Evolutionary conservation across 2,797 vertebrate species (phyloP), one percentile per base, ranked within the genome.

Genomic region (Phoebastria nigripes): DNA sequence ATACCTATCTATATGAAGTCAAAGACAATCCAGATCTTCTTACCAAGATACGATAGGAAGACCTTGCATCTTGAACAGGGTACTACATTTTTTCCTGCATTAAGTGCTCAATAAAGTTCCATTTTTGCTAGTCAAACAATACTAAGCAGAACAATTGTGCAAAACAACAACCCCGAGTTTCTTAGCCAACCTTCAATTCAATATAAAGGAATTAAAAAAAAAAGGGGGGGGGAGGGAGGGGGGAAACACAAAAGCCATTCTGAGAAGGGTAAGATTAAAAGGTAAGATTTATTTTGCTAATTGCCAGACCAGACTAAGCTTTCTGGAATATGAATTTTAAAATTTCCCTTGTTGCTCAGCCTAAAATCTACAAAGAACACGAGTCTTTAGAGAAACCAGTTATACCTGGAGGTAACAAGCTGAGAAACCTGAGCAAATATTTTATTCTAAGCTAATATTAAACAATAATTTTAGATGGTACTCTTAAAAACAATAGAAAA

Each of bases 171-270:
- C 15, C 12, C 42, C 0, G 0, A 80, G 19, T 82, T 87, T 85
- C 59, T 62, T 25, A 52, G 46, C 18, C 29, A 83, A 61, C 8
- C 29, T 33, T 67, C 41, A 78, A 65, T 42, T 79, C 25, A 73
- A 72, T 22, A 56, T 4, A 41, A 49, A 76, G 26, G 26, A 86
- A 35, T 47, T 42, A 4, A 33, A 18, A 20, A 26, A 26, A 62
- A 15, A 11, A 9, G 4, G 12, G 2, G 12, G 4, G 18, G 2
- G 3, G 5, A 6, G 2, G 3, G 4, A 5, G 1, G 13, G 72
- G 61, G 5, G 3, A 5, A 55, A 80, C 35, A 80, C 2, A 59
- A 66, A 65, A 73, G 7, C 15, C 55, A 51, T 51, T 90, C 70
- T 54, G 49, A 84, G 8, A 52, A 76, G 4, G 15, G 11, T 20